phyloP scores from a whole-genome alignment of 2,888 invertebrate species.

The Anarsia innoxiella region DNA sequence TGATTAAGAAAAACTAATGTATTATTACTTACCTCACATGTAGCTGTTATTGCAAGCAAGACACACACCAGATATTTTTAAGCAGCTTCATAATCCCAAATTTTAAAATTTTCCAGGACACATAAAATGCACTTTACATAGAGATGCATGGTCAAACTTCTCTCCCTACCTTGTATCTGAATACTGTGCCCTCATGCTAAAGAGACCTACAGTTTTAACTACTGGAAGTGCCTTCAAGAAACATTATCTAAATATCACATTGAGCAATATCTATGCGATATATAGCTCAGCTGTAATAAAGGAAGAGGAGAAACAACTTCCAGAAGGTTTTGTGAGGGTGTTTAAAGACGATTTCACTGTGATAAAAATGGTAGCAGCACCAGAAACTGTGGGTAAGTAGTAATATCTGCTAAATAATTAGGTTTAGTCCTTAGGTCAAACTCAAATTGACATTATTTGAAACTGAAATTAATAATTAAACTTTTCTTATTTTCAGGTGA shows the following conservation, averaged over 20 bases:
- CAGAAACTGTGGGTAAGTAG: neutral
- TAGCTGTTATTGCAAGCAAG: no score
- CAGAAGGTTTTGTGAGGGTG: slow-evolving; percentile 40
- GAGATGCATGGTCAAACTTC: slow-evolving; percentile 65
- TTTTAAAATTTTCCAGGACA: slow-evolving; percentile 58
- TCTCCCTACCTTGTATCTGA: slow-evolving; percentile 57
- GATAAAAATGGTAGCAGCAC: slow-evolving; percentile 30
- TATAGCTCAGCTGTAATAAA: slow-evolving; percentile 50
- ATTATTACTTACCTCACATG: no score
- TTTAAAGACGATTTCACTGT: slow-evolving; percentile 49
- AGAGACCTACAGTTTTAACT: slow-evolving; percentile 61
- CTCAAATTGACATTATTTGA: no score
- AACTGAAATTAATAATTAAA: no score
- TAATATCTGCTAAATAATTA: no score
- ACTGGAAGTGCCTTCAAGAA: slow-evolving; percentile 63
- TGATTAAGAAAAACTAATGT: no score
- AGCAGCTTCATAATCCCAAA: no score
- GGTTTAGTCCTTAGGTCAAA: no score
- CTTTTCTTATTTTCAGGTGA: no score
- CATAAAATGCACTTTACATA: slow-evolving; percentile 63
- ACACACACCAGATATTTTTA: no score
- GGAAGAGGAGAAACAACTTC: slow-evolving; percentile 33
- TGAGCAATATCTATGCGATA: slow-evolving; percentile 56
- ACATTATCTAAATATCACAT: slow-evolving; percentile 62
- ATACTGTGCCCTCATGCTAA: slow-evolving; percentile 52